Conservation (phyloP, 2,888 invertebrate species). For the Stratiomys singularior region DNA sequence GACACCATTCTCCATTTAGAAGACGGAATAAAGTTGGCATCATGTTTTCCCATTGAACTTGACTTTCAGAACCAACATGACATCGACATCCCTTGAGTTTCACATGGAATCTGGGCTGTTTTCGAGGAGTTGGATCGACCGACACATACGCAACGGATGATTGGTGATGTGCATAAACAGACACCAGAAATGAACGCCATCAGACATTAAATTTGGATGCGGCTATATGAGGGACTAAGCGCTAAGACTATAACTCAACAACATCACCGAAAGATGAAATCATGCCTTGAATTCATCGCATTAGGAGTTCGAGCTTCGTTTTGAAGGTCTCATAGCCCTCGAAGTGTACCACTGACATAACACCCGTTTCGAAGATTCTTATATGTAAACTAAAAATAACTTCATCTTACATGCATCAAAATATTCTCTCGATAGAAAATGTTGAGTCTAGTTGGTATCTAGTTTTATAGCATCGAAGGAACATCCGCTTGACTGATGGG, state of each 20-base stretch:
- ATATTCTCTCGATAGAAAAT: background rate
- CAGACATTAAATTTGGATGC: constrained; percentile 3
- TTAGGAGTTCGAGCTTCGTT: background rate
- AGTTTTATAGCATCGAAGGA: constrained; percentile 2
- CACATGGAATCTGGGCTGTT: constrained; percentile 19
- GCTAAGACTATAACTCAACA: background rate
- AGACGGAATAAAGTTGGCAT: constrained; percentile 25
- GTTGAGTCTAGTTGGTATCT: background rate
- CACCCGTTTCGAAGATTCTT: background rate
- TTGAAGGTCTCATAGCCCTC: background rate
- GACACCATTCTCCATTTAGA: constrained; percentile 39
- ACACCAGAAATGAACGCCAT: constrained; percentile 30
- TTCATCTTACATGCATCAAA: background rate
- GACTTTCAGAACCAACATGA: constrained; percentile 40
- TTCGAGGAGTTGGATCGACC: background rate
- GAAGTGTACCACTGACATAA: background rate
- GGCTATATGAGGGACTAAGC: background rate
- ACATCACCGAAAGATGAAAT: background rate
- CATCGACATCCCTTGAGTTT: constrained; percentile 24
- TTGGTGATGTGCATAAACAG: constrained; percentile 37
- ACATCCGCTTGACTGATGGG: constrained; percentile 29
- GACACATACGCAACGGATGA: constrained; percentile 7
- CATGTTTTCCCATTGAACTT: constrained; percentile 44
- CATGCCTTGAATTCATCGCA: background rate
- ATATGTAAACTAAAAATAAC: constrained; percentile 29